A percentile compares a stretch with the other conserved stretches of the same genome.
Evolutionary conservation across 2,113 vertebrate genomes (phyloP).

Genomic region (Alaudala cheleensis): DNA sequence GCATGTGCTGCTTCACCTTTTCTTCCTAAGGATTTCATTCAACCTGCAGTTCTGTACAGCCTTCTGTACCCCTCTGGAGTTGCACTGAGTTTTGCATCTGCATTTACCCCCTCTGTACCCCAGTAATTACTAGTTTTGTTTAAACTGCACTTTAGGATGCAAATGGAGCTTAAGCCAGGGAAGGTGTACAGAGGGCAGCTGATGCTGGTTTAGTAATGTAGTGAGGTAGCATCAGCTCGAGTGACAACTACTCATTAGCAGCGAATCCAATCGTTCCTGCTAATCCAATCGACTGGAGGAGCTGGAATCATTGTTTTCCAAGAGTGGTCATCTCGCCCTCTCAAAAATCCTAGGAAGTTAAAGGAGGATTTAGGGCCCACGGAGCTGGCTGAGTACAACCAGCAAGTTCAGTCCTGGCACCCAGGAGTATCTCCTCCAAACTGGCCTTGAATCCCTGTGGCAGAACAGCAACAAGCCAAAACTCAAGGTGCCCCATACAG

Average conservation of each 20-base stretch:
- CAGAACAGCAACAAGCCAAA: not conserved
- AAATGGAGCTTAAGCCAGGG: not conserved
- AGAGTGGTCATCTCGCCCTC: not conserved
- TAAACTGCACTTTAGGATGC: not conserved
- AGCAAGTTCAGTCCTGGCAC: fast-evolving
- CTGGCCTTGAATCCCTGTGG: fast-evolving
- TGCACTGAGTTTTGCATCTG: not conserved
- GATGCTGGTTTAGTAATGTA: not conserved
- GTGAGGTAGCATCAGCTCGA: not conserved
- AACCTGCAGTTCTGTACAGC: not conserved
- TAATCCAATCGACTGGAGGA: constrained; percentile 22
- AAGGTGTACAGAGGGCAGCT: not conserved
- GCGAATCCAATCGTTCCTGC: constrained; percentile 18
- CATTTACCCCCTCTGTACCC: not conserved
- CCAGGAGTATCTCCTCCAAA: fast-evolving
- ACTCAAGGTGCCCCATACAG: not conserved
- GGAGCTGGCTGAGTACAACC: fast-evolving
- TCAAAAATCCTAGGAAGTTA: not conserved
- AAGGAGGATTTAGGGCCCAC: not conserved
- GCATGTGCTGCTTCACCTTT: not conserved
- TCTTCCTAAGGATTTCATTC: not conserved
- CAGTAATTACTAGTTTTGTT: not conserved
- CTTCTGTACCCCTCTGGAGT: fast-evolving
- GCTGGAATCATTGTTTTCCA: not conserved
- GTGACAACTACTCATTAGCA: constrained; percentile 41